Conservation (phyloP, 2,888 invertebrate genomes). For the Stenchaetothrips biformis region DNA sequence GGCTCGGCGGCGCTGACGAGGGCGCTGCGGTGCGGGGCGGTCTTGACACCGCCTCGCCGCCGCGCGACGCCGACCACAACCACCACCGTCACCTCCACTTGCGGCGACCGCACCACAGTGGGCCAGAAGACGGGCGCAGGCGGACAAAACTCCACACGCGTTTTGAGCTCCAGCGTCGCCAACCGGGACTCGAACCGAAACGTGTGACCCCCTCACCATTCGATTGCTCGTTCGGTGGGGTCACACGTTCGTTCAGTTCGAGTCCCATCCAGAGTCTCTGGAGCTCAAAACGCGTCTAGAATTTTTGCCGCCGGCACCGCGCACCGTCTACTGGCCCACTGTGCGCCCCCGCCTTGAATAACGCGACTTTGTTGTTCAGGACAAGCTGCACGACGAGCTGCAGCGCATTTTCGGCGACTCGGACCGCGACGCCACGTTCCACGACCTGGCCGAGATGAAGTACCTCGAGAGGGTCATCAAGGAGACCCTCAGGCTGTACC, state of each 20-base stretch:
- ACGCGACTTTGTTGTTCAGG: slow-evolving; percentile 33
- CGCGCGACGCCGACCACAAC: background rate
- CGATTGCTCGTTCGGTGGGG: too few relatives aligned
- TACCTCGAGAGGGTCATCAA: slow-evolving; percentile 67
- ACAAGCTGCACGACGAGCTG: slow-evolving; percentile 49
- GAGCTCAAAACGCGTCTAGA: too few relatives aligned
- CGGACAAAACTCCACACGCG: too few relatives aligned
- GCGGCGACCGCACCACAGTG: background rate
- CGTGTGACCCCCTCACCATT: background rate
- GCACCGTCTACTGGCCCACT: background rate
- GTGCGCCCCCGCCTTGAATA: background rate
- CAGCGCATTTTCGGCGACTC: slow-evolving; percentile 49
- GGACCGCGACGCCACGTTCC: slow-evolving; percentile 51
- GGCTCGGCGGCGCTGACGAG: too few relatives aligned
- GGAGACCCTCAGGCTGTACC: slow-evolving; percentile 60
- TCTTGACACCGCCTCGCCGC: background rate
- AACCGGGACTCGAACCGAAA: background rate
- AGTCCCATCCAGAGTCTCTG: too few relatives aligned
- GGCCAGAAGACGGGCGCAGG: too few relatives aligned
- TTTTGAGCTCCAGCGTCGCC: too few relatives aligned
- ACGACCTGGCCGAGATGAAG: slow-evolving; percentile 57
- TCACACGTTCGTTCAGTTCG: too few relatives aligned
- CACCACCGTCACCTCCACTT: background rate
- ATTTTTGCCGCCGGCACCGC: background rate
- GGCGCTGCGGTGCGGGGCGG: too few relatives aligned